Evolutionary conservation across 2,113 vertebrate species (phyloP), one percentile per base, ranked within the genome.

Genomic region (Martes martes): DNA sequence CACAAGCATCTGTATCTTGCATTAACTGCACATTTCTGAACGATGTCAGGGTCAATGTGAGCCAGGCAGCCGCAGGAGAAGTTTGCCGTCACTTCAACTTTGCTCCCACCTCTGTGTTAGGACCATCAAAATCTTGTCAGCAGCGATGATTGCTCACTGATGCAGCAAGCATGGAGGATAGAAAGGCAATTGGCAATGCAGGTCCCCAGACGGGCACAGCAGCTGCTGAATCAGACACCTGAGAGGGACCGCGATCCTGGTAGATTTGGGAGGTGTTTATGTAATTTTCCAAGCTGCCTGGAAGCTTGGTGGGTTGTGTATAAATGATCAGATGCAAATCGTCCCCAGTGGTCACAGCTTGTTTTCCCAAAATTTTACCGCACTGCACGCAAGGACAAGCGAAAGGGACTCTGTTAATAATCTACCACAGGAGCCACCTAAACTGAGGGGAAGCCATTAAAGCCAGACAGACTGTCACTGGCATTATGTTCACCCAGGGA

Each of bases 241-340:
- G 97, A 89, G 91, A 89, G 74, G 42, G 74, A 45, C 33, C 23
- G 42, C 31, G 8, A 5, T 84, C 79, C 89, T 73, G 42, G 73
- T 59, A 31, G 61, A 26, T 33, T 83, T 86, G 16, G 73, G 91
- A 96, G 84, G 90, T 89, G n/a, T 91, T 97, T 94, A 78, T 87
- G 73, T 47, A 39, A 86, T 98, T 93, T 95, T 97, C 85, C 61
- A 86, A 89, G 85, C 92, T 91, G 81, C 82, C 36, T 91, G 78
- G 91, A 93, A 93, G 73, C 88, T 91, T 74, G 91, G 96, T 81
- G 71, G 39, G 39, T 91, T 91, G 81, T 89, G 57, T 79, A 71
- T 21, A 96, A 87, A 95, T 90, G 88, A 97, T 97, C 78, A 67
- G 91, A 91, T 96, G 89, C 86, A 97, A 97, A 97, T 89, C 3